Conservation (phyloP, 2,797 vertebrate species). For the Heliangelus exortis region DNA sequence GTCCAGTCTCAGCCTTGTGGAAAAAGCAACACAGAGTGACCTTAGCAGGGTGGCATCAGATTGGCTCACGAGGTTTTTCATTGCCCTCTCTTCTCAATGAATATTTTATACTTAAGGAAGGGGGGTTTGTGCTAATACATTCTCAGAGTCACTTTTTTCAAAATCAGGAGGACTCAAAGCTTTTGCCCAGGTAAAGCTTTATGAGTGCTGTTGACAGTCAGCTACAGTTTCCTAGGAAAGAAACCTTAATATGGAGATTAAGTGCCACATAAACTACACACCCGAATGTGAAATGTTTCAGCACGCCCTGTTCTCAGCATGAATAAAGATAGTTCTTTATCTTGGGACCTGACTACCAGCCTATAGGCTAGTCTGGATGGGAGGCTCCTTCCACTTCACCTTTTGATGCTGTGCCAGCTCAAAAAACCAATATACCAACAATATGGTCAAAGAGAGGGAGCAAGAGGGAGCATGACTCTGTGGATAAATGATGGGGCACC, state of each 20-base stretch:
- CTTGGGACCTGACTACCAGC: not conserved
- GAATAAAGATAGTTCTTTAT: constrained; percentile 20
- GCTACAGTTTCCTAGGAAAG: not conserved
- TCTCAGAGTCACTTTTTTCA: not conserved
- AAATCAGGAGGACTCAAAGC: not conserved
- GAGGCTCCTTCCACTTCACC: not conserved
- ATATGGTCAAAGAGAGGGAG: not conserved
- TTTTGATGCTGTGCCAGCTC: not conserved
- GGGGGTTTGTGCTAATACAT: not conserved
- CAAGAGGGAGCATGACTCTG: not conserved
- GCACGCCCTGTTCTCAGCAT: not conserved
- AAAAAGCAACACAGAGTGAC: not conserved
- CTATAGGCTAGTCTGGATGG: not conserved
- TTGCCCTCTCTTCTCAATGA: not conserved
- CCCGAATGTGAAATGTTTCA: not conserved
- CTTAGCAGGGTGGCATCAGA: not conserved
- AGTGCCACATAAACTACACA: not conserved
- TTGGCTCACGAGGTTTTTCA: not conserved
- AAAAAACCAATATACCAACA: not conserved
- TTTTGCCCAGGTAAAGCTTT: not conserved
- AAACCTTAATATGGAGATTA: not conserved
- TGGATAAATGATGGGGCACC: not conserved
- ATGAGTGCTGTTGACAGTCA: not conserved
- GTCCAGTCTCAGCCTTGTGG: not conserved
- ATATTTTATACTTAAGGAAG: not conserved